These are phyloP conservation scores for Andinoacara biseriatus DNA, from an alignment of 2,113 vertebrate species.

Conservation along the genomic window DNA sequence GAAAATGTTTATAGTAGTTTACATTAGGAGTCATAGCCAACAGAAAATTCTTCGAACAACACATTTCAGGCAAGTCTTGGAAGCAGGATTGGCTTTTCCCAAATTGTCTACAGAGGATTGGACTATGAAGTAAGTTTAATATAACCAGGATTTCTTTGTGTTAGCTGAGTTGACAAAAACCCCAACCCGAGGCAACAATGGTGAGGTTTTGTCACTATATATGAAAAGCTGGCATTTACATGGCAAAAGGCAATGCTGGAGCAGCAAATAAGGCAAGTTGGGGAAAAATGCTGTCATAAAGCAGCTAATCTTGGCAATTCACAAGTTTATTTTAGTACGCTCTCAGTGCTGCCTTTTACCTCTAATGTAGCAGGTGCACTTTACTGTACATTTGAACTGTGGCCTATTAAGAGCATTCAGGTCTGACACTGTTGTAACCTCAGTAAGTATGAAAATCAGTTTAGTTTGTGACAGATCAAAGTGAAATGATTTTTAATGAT, in stretches of 20 bases:
- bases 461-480: not conserved
- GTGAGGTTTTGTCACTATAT: too few relatives aligned
- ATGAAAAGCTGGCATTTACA: not conserved
- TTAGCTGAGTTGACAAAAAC: not conserved
- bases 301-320: not conserved
- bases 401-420: not conserved
- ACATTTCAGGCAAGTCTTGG: too few relatives aligned
- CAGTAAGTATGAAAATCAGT: not conserved
- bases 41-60: too few relatives aligned
- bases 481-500: not conserved
- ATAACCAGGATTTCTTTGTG: not conserved
- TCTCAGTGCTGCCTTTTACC: too few relatives aligned
- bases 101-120: not conserved
- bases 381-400: not conserved
- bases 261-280: not conserved
- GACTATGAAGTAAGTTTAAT: not conserved
- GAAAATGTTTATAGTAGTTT: too few relatives aligned
- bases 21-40: too few relatives aligned
- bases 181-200: too few relatives aligned
- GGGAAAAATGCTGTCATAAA: not conserved
- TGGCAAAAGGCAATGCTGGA: not conserved
- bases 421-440: fast-evolving
- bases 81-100: too few relatives aligned
- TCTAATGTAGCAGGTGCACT: too few relatives aligned
- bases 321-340: not conserved